A percentile compares a stretch with the other conserved stretches of the same genome.
phyloP scores from a whole-genome alignment of 2,888 invertebrate genomes.

The Eupeodes luniger region DNA sequence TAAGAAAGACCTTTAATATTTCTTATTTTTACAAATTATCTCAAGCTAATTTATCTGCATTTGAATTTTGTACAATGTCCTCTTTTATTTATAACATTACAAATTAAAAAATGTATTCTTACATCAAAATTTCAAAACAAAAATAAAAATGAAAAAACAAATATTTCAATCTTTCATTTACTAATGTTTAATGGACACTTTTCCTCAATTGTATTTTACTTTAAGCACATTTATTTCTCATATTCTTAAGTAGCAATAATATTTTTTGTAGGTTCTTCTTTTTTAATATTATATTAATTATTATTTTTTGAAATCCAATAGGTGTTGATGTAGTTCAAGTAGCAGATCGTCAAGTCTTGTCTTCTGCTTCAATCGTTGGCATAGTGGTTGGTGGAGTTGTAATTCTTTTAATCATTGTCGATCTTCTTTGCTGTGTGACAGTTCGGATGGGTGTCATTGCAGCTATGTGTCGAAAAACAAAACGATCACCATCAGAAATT shows the following conservation, averaged over 20 bases:
- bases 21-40: constrained; percentile 19
- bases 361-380: constrained; percentile 90
- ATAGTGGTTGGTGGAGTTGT: constrained; percentile 93
- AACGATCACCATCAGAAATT: constrained; percentile 85
- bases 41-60: constrained; percentile 46
- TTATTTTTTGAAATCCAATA: constrained; percentile 62
- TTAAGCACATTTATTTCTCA: not conserved
- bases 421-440: constrained; percentile 92
- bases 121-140: not conserved
- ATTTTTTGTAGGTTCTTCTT: not conserved
- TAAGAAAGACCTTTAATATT: no score
- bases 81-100: constrained; percentile 23
- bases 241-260: not conserved
- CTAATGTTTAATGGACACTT: not conserved
- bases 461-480: constrained; percentile 86
- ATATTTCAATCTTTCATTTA: not conserved
- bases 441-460: constrained; percentile 88
- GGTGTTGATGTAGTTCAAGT: constrained; percentile 83
- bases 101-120: not conserved
- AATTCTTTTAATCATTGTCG: constrained; percentile 92
- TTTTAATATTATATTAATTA: constrained; percentile 1
- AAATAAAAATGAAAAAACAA: not conserved
- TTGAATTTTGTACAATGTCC: constrained; percentile 25
- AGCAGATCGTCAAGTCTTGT: constrained; percentile 82
- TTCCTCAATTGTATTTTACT: not conserved